These are phyloP conservation scores for Pandemis heparana DNA, from an alignment of 2,888 invertebrate genomes.

Conservation along the genomic window DNA sequence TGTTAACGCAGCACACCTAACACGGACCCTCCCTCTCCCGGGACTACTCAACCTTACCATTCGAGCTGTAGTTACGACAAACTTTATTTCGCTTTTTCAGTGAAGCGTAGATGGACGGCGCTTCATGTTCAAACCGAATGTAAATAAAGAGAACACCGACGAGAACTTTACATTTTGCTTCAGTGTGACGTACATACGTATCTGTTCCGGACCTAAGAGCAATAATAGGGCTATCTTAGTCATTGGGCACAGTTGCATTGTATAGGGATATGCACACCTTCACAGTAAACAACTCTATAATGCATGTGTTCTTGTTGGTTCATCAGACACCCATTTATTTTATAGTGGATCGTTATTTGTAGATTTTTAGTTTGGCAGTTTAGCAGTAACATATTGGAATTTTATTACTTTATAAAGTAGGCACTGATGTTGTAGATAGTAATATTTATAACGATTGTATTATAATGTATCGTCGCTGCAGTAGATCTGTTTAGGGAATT, in stretches of 20 bases:
- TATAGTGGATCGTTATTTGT: slow-evolving; percentile 22
- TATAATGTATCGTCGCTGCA: slow-evolving; percentile 12
- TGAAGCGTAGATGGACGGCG: slow-evolving; percentile 78
- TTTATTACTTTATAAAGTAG: slow-evolving; percentile 5
- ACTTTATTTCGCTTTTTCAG: slow-evolving; percentile 73
- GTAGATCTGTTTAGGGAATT: slow-evolving; percentile 23
- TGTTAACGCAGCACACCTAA: slow-evolving; percentile 62
- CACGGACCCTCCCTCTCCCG: slow-evolving; percentile 46
- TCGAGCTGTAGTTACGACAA: slow-evolving; percentile 66
- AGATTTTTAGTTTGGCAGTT: slow-evolving; percentile 37
- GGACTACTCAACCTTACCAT: slow-evolving; percentile 52
- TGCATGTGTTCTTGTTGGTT: slow-evolving; percentile 60
- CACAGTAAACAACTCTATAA: slow-evolving; percentile 64
- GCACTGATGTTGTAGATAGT: slow-evolving; percentile 7
- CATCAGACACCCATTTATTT: slow-evolving; percentile 38
- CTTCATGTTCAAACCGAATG: slow-evolving; percentile 73
- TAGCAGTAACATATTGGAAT: slow-evolving; percentile 9
- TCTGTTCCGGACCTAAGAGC: slow-evolving; percentile 70
- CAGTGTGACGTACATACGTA: slow-evolving; percentile 77
- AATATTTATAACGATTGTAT: neutral
- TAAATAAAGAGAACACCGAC: slow-evolving; percentile 70
- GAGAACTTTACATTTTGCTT: slow-evolving; percentile 77
- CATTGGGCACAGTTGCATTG: slow-evolving; percentile 86
- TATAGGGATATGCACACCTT: slow-evolving; percentile 78
- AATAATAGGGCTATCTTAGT: slow-evolving; percentile 68